These are phyloP conservation scores for Cirrhinus molitorella DNA, from an alignment of 2,797 vertebrate species.

Conservation along the genomic window DNA sequence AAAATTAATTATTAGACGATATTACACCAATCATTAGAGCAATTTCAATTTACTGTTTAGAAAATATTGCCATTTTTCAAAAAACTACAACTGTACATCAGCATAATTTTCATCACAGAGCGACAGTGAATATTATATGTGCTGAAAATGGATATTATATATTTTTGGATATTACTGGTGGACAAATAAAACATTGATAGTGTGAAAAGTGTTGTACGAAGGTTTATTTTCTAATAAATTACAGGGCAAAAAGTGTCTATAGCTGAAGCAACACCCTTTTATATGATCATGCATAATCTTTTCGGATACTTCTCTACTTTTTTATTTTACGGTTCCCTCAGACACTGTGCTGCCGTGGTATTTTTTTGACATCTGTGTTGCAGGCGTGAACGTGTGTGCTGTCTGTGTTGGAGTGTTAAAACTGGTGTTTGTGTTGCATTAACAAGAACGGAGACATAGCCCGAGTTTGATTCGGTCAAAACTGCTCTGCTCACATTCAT, in stretches of 20 bases:
- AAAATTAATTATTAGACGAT: too few species aligned
- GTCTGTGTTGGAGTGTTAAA: conserved; percentile 24
- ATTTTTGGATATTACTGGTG: background rate
- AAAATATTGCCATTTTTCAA: background rate
- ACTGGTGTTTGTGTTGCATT: conserved; percentile 15
- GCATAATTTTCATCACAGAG: background rate
- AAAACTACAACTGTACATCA: background rate
- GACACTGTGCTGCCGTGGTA: background rate
- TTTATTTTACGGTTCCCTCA: background rate
- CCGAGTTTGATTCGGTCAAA: conserved; percentile 48
- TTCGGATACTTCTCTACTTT: background rate
- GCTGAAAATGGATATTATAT: background rate
- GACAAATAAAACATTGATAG: background rate
- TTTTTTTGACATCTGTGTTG: conserved; percentile 1
- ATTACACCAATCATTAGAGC: too few species aligned
- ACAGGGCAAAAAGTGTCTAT: background rate
- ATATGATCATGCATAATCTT: background rate
- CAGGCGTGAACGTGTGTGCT: background rate
- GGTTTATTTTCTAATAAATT: background rate
- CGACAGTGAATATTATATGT: background rate
- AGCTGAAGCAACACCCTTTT: background rate
- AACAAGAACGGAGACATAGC: conserved; percentile 1
- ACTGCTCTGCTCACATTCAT: conserved; percentile 35
- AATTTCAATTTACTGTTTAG: background rate
- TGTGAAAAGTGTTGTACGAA: background rate